phyloP scores from a whole-genome alignment of 2,888 invertebrate genomes.

The Conus canariensis region DNA sequence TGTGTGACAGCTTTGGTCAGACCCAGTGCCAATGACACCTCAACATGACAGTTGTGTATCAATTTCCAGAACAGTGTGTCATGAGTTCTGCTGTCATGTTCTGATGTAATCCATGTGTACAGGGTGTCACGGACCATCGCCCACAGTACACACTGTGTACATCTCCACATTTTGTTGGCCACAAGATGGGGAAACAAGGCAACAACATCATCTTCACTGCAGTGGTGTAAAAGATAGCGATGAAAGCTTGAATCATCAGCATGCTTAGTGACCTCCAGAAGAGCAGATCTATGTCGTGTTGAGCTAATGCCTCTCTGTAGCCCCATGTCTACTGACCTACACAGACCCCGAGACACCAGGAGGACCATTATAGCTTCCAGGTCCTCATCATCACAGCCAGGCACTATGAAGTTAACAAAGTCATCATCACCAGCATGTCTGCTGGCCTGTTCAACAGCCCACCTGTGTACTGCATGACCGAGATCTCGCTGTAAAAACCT shows the following conservation, averaged over 20 bases:
- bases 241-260: background rate
- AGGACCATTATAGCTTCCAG: background rate
- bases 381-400: background rate
- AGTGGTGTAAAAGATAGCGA: background rate
- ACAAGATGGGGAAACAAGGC: background rate
- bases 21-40: background rate
- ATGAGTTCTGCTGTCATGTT: background rate
- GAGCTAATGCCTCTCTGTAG: background rate
- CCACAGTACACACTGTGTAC: background rate
- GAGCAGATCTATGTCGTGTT: background rate
- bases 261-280: background rate
- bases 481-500: background rate
- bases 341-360: background rate
- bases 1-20: background rate
- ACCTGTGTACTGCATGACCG: no score
- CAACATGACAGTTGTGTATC: background rate
- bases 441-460: background rate
- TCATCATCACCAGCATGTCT: background rate
- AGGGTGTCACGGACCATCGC: background rate
- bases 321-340: background rate
- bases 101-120: background rate
- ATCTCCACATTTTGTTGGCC: background rate
- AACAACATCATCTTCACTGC: background rate
- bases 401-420: background rate
- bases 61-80: background rate